Evolutionary conservation across 2,797 vertebrate genomes (phyloP).

Genomic region (Macrochelys suwanniensis): DNA sequence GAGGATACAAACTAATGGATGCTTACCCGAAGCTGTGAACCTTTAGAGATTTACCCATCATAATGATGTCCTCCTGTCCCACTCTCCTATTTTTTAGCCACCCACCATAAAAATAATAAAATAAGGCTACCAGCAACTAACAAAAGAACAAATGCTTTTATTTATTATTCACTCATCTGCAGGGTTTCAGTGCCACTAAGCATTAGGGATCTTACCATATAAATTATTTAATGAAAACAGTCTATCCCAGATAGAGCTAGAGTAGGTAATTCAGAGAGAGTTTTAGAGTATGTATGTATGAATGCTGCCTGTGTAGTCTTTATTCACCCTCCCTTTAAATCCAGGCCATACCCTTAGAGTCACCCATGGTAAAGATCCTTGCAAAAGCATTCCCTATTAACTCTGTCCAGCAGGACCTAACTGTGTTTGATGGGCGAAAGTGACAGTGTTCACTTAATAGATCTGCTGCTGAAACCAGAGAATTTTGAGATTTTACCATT

Average conservation of each 20-base stretch:
- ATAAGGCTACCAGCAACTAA: conserved; percentile 33
- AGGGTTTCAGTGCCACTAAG: conserved; percentile 18
- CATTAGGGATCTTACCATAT: not conserved
- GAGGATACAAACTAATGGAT: conserved; percentile 13
- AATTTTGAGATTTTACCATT: conserved; percentile 51
- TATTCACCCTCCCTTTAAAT: conserved; percentile 57
- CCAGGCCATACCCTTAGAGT: not conserved
- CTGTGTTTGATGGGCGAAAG: conserved; percentile 29
- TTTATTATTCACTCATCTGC: conserved; percentile 66
- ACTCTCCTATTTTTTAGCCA: conserved; percentile 27
- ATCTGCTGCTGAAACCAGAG: conserved; percentile 49
- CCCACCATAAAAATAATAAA: conserved; percentile 61
- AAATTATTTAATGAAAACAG: not conserved
- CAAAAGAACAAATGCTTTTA: conserved; percentile 68
- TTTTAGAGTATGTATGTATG: conserved; percentile 46
- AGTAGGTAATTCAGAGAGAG: not conserved
- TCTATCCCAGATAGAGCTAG: not conserved
- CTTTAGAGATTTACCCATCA: conserved; percentile 48
- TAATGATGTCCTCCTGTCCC: conserved; percentile 50
- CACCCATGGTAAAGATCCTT: conserved; percentile 1
- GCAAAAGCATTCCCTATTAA: conserved; percentile 38
- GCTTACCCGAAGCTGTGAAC: conserved; percentile 13
- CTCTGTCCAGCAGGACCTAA: not conserved
- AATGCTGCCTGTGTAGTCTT: conserved; percentile 2
- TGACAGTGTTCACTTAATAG: conserved; percentile 43